A percentile compares a stretch with the other conserved stretches of the same genome.
Evolutionary conservation across 1,140 invertebrate species (phyloP).

Genomic region (Ceratitis capitata): DNA sequence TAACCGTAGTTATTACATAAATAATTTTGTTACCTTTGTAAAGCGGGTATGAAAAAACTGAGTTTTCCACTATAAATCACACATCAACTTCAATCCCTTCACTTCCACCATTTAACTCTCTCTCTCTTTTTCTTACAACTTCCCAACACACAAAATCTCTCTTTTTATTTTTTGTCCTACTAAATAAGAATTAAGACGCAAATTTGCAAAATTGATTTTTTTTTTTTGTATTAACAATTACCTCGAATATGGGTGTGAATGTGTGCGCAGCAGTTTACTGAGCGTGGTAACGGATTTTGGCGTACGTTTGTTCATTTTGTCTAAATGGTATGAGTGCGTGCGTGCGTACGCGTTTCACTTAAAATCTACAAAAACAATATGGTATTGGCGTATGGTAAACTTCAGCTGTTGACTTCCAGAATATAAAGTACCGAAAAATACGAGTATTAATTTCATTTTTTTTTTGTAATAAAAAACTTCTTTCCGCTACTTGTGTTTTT

Average conservation of each 20-base stretch:
- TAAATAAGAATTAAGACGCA: conserved; percentile 32
- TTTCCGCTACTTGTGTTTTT: not conserved
- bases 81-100: conserved; percentile 36
- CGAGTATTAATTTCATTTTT: conserved; percentile 26
- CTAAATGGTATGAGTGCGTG: no score
- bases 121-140: conserved; percentile 13
- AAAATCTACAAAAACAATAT: conserved; percentile 32
- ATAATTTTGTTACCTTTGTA: conserved; percentile 32
- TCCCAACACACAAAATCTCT: conserved; percentile 27
- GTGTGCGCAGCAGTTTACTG: conserved; percentile 27
- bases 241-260: conserved; percentile 35
- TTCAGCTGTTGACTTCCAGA: conserved; percentile 21
- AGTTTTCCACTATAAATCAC: conserved; percentile 35
- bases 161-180: conserved; percentile 21
- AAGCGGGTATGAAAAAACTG: conserved; percentile 32
- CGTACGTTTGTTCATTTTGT: no score
- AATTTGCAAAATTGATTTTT: conserved; percentile 11
- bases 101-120: conserved; percentile 25
- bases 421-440: conserved; percentile 29
- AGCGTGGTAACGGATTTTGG: not conserved
- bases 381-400: conserved; percentile 1
- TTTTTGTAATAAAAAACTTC: no score
- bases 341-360: conserved; percentile 16
- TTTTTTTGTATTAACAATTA: conserved; percentile 18
- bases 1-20: conserved; percentile 30